These are phyloP conservation scores for Eugnorisma glareosa DNA, from an alignment of 2,888 invertebrate genomes.

Conservation along the genomic window DNA sequence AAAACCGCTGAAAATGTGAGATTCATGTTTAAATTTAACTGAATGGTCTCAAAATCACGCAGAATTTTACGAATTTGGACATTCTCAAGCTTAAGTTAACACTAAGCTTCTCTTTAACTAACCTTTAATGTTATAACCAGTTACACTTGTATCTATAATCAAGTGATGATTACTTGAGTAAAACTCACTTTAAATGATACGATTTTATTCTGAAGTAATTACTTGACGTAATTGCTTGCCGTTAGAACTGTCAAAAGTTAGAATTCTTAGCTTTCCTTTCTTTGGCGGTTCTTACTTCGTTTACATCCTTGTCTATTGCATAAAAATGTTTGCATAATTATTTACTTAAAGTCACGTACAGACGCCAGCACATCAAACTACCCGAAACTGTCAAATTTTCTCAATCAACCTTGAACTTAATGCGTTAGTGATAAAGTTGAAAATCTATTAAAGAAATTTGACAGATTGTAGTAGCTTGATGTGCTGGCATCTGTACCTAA, in stretches of 20 bases:
- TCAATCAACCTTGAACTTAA: too few relatives aligned
- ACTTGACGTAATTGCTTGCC: background rate
- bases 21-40: background rate
- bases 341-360: too few relatives aligned
- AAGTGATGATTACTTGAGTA: background rate
- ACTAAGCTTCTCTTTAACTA: background rate
- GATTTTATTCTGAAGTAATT: background rate
- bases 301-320: background rate
- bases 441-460: too few relatives aligned
- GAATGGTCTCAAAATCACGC: background rate
- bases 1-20: background rate
- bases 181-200: background rate
- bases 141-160: background rate
- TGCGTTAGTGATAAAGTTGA: too few relatives aligned
- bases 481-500: too few relatives aligned
- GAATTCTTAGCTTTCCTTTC: background rate
- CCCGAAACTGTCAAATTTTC: too few relatives aligned
- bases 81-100: background rate
- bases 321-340: too few relatives aligned
- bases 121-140: background rate
- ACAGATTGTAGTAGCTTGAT: too few relatives aligned
- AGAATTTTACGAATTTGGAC: background rate
- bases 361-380: too few relatives aligned
- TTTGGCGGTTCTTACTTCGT: background rate
- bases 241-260: background rate